Conservation (phyloP, 2,797 vertebrate species). For the Spea hammondii region DNA sequence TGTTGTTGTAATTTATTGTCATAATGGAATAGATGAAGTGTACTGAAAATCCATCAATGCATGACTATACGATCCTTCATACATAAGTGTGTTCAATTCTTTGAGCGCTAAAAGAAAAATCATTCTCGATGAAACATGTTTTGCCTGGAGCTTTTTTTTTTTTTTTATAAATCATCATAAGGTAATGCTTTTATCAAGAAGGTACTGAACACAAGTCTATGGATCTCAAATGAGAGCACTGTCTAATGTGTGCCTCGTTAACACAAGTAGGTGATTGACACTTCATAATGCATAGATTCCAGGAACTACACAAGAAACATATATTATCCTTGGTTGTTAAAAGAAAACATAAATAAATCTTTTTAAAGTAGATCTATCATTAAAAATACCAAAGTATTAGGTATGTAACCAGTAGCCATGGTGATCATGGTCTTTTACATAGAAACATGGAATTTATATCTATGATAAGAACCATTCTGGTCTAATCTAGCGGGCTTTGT, state of each 20-base stretch:
- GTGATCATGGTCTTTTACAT: too few relatives aligned
- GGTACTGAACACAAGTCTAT: neutral
- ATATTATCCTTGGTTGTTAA: too few relatives aligned
- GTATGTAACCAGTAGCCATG: too few relatives aligned
- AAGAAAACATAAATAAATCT: too few relatives aligned
- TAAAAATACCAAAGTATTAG: too few relatives aligned
- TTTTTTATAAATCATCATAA: neutral
- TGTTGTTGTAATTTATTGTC: constrained; percentile 43
- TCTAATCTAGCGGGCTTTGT: too few relatives aligned
- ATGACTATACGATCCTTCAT: constrained; percentile 10
- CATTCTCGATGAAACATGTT: constrained; percentile 14
- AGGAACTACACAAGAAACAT: too few relatives aligned
- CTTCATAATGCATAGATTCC: too few relatives aligned
- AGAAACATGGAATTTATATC: too few relatives aligned
- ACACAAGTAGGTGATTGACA: too few relatives aligned
- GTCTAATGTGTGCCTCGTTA: neutral
- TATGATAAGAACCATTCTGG: too few relatives aligned
- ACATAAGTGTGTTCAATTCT: constrained; percentile 23
- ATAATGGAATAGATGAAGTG: constrained; percentile 42
- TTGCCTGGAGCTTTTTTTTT: constrained; percentile 27
- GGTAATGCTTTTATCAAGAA: constrained; percentile 27
- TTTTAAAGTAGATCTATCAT: too few relatives aligned
- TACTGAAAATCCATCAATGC: constrained; percentile 32
- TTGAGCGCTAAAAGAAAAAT: constrained; percentile 14
- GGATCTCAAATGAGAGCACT: neutral